Evolutionary conservation across 2,888 invertebrate genomes (phyloP), one percentile per base, ranked within the genome.

Genomic region (Drosophila stalkeri): DNA sequence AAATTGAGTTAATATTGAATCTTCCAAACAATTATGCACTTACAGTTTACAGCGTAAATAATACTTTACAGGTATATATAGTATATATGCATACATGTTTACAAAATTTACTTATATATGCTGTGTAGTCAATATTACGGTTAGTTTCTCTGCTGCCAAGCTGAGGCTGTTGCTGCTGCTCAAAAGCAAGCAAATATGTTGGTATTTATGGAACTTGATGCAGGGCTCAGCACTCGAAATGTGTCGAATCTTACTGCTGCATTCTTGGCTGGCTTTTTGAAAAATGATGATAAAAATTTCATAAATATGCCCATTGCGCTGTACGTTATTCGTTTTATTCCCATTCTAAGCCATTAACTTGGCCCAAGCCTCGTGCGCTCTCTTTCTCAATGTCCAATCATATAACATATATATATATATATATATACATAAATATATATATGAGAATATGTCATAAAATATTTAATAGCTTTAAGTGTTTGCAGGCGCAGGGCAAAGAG

Each of bases 391-490:
- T 55, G 39, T 44, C 59, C 44, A 37, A 18, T 23, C 52, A 44
- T 27, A 73, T 56, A n/a, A 27, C 49, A 43, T 18, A 70, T 51
- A 56, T 8, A 54, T 23, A 14, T 20, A 43, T 33, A 51, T 43
- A 23, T 35, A 43, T 3, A 49, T 11, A 44, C 1, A 55, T 27
- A 9, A 11, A 47, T 16, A 61, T 60, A 33, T 49, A 37, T 12
- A 37, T 37, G 37, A 6, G 23, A 35, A 54, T 49, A 88, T 75
- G 85, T 81, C 89, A 81, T 90, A 80, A 90, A 87, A 87, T 90
- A 90, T 90, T 90, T 86, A 87, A 86, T 89, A 82, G 86, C 82
- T 80, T 81, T 86, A 88, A 86, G 86, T 86, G 90, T 76, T 90
- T 75, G 74, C 72, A 46, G 43, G 41, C 33, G n/a, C 35, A 27